Base-by-base conservation (phyloP, 2,888 invertebrate genomes). In the Troides helena region DNA sequence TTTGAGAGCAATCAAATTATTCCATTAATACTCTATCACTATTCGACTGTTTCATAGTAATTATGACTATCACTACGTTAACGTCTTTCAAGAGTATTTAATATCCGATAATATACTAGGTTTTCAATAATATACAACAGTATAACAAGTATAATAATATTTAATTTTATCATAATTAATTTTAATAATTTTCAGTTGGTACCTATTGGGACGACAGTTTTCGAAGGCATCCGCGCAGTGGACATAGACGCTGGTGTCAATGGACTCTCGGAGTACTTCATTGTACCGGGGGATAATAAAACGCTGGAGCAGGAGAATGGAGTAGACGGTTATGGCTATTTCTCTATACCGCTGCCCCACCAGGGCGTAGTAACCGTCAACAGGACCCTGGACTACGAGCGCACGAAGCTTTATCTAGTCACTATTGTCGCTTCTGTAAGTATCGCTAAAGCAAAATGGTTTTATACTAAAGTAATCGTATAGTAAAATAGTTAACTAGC, bases 191-290 rank as follows among this genome's bases (percentile, higher is more conserved):
- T 93, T n/a, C 93, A 98, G 97, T 93, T 97, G 75, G 96, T 97
- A 67, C 97, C 97, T 62, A 94, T 98, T 71, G 98, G 97, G 56
- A 96, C 97, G 18, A 97, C 97, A 30, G 95, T 98, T 78, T 98
- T 97, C 89, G 95, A 96, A 77, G 95, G 95, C 74, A 94, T 98
- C 71, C 94, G 95, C 72, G 97, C 98, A 0, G 92, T 94, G 69
- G 98, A 98, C 84, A 95, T 95, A 68, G 98, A 98, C 84, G 96
- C 97, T 1, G 97, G 98, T 61, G 97, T 97, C 73, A 98, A 98
- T 83, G 97, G 97, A 61, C 94, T 97, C 61, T 95, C 98, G 3
- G 98, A 98, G 83, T 98, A 98, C 87, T 96, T 95, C 75, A 95
- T 98, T 73, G 94, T 96, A 72, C 95, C 96, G 77, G 95, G 96